Base-by-base conservation (phyloP, 2,888 invertebrate genomes). In the Gastrophysa polygoni region DNA sequence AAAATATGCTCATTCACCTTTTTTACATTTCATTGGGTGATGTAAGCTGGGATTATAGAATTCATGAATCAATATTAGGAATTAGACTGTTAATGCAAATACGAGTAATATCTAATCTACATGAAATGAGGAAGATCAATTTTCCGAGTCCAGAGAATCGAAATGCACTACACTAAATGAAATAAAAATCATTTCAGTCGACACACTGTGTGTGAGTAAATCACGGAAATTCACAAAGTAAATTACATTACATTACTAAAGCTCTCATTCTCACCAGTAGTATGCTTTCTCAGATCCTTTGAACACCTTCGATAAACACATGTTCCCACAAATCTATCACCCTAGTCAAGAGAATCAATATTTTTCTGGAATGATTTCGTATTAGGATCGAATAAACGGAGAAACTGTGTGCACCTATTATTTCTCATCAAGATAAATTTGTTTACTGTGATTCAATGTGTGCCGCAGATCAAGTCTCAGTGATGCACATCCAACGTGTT, bases 271-370 rank as follows among this genome's bases (percentile, higher is more conserved):
- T 68, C 21, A 67, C 68, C 59, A 63, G 47, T 67, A 68, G 11
- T 64, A 66, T 28, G 67, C 63, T 58, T 67, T 69, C 16, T 59
- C 62, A 18, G 64, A 48, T 24, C 55, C 57, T 48, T 63, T 66
- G 11, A 66, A 66, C 28, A 66, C 14, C 29, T 66, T 66, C 14
- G 50, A 54, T 8, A 60, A 58, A 38, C 66, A 66, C 66, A 63
- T 63, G n/a, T 32, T 48, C 44, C 46, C 24, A 7, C 16, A 21
- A 21, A 38, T 29, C 20, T n/a, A 48, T 34, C 32, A 32, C 28
- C 32, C 46, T 43, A 29, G 29, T 38, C 14, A 8, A 44, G 34
- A 18, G 17, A 48, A 55, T 29, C 29, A 32, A 32, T 10, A 32
- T 10, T 32, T 10, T 8, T 2, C 10, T 6, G 14, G 11, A 38